Evolutionary conservation across 1,140 invertebrate genomes (phyloP).

Genomic region (Calliopsis andreniformis): DNA sequence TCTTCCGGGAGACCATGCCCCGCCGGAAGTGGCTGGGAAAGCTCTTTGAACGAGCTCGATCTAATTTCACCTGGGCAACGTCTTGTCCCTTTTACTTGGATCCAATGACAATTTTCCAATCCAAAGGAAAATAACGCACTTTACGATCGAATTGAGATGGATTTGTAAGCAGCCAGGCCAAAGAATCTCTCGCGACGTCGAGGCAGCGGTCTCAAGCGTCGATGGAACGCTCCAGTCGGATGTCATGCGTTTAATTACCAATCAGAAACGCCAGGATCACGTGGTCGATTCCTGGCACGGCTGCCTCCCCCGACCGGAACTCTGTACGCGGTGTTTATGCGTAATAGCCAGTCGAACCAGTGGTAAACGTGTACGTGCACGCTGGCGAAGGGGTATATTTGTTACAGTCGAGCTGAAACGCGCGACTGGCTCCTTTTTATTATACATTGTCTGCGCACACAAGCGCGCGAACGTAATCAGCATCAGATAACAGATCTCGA

Average conservation of each 20-base stretch:
- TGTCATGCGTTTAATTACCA: constrained; percentile 71
- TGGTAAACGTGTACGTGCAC: constrained; percentile 37
- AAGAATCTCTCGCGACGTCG: neutral
- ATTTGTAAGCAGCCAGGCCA: neutral
- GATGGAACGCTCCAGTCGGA: constrained; percentile 55
- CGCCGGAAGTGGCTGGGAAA: constrained; percentile 48
- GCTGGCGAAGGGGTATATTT: constrained; percentile 51
- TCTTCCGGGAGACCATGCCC: constrained; percentile 49
- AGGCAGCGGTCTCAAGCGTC: neutral
- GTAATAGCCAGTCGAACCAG: constrained; percentile 29
- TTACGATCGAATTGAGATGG: too few relatives aligned
- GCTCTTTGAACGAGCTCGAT: constrained; percentile 35
- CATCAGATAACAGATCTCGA: constrained; percentile 69
- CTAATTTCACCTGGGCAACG: constrained; percentile 1
- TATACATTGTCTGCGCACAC: constrained; percentile 49
- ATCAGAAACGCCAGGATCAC: constrained; percentile 69
- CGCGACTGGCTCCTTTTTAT: constrained; percentile 58
- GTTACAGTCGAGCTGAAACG: constrained; percentile 51
- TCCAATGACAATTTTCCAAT: neutral
- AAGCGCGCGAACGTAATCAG: constrained; percentile 61
- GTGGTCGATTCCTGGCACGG: constrained; percentile 54
- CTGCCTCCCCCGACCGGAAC: constrained; percentile 48
- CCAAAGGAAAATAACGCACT: too few relatives aligned
- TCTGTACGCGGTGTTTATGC: constrained; percentile 43
- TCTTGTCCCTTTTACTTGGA: constrained; percentile 10